Evolutionary conservation across 2,797 vertebrate genomes (phyloP).

Genomic region (Micrastur ruficollis): DNA sequence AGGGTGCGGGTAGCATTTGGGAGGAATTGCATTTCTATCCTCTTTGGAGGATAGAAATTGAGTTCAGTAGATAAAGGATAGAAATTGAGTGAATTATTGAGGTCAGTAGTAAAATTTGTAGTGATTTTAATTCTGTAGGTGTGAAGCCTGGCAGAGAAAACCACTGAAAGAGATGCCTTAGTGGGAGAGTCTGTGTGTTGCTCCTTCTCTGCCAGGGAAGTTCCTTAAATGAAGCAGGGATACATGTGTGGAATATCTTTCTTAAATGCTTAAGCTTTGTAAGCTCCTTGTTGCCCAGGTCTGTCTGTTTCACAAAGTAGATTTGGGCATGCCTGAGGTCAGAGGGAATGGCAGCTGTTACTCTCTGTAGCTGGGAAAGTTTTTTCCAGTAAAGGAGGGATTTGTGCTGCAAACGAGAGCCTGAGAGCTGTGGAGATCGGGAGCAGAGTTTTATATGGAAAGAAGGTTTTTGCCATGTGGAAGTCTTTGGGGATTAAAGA

Average conservation of each 20-base stretch:
- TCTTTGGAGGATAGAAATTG: neutral
- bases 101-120: neutral
- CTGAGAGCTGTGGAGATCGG: neutral
- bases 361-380: neutral
- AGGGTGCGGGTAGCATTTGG: neutral
- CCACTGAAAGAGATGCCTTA: neutral
- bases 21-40: neutral
- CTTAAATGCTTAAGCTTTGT: neutral
- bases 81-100: neutral
- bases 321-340: neutral
- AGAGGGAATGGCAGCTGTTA: neutral
- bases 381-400: neutral
- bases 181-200: neutral
- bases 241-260: neutral
- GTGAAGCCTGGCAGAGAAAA: neutral
- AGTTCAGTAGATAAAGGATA: neutral
- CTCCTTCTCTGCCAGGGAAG: neutral
- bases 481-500: neutral
- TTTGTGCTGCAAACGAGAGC: neutral
- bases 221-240: neutral
- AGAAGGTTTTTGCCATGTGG: neutral
- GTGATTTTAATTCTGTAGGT: neutral
- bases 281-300: neutral
- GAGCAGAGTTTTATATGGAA: neutral
- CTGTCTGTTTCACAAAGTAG: neutral